These are phyloP conservation scores for Dendrolimus houi DNA, from an alignment of 2,888 invertebrate genomes.

Conservation along the genomic window DNA sequence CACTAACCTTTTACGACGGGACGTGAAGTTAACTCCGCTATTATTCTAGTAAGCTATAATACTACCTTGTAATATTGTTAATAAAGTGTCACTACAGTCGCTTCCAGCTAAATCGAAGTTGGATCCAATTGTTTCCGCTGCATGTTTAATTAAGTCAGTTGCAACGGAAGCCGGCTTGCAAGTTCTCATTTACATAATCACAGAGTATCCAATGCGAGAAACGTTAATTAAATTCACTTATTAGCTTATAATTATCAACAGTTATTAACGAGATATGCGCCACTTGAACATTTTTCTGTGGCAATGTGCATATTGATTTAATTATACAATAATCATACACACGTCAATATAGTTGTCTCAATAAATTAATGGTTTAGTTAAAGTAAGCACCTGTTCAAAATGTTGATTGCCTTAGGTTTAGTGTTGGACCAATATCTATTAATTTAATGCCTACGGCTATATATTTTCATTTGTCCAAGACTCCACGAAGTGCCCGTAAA, in stretches of 20 bases:
- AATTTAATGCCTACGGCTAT: not conserved
- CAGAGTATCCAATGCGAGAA: not conserved
- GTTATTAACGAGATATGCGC: not conserved
- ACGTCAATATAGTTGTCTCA: too few relatives aligned
- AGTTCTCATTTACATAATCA: not conserved
- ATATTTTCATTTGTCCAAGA: not conserved
- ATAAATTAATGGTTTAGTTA: not conserved
- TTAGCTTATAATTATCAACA: not conserved
- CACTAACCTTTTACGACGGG: conserved; percentile 11
- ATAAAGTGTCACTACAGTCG: not conserved
- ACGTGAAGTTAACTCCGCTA: conserved; percentile 10
- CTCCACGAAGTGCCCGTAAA: not conserved
- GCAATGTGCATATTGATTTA: too few relatives aligned
- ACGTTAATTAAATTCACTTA: not conserved
- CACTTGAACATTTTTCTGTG: too few relatives aligned
- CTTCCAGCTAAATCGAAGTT: too few relatives aligned
- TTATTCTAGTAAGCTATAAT: not conserved
- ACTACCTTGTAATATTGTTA: not conserved
- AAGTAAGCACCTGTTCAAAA: not conserved
- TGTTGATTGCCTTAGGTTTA: not conserved
- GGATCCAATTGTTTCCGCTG: not conserved
- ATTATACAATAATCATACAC: too few relatives aligned
- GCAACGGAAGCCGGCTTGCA: not conserved
- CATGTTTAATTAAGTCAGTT: conserved; percentile 1
- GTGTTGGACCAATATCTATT: not conserved